phyloP scores from a whole-genome alignment of 1,140 invertebrate genomes.

The Conus betulinus region DNA sequence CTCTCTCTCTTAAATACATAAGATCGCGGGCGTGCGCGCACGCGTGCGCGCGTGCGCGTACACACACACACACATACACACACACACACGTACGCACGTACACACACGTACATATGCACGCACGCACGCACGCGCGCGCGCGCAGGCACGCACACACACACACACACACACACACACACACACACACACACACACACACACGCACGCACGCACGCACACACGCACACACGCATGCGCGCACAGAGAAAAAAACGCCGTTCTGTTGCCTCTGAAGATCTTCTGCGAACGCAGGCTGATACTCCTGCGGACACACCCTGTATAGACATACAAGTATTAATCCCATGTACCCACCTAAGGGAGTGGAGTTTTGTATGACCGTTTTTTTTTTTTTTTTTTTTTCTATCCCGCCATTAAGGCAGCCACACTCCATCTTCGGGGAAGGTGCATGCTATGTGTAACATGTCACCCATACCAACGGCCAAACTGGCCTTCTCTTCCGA shows the following conservation, averaged over 20 bases:
- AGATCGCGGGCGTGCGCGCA: neutral
- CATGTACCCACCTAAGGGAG: neutral
- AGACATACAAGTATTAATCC: neutral
- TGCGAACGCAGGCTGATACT: slow-evolving; percentile 1
- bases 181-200: slow-evolving; percentile 36
- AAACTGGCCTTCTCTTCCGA: too few relatives aligned
- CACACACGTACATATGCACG: neutral
- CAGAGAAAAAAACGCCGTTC: neutral
- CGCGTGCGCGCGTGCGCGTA: neutral
- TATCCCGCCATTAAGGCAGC: too few relatives aligned
- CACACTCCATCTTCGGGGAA: too few relatives aligned
- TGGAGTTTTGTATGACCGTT: neutral
- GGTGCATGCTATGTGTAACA: too few relatives aligned
- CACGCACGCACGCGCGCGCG: neutral
- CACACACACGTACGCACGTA: neutral
- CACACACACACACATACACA: neutral
- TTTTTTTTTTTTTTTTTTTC: too few relatives aligned
- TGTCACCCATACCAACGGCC: too few relatives aligned
- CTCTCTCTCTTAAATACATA: neutral
- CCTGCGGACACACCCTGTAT: neutral
- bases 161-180: slow-evolving; percentile 24
- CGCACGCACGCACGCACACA: slow-evolving; percentile 28
- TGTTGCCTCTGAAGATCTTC: too few relatives aligned
- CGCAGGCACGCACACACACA: slow-evolving; percentile 2
- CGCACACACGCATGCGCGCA: slow-evolving; percentile 22